Conservation (phyloP, 1,140 invertebrate species). For the Pissodes strobi region DNA sequence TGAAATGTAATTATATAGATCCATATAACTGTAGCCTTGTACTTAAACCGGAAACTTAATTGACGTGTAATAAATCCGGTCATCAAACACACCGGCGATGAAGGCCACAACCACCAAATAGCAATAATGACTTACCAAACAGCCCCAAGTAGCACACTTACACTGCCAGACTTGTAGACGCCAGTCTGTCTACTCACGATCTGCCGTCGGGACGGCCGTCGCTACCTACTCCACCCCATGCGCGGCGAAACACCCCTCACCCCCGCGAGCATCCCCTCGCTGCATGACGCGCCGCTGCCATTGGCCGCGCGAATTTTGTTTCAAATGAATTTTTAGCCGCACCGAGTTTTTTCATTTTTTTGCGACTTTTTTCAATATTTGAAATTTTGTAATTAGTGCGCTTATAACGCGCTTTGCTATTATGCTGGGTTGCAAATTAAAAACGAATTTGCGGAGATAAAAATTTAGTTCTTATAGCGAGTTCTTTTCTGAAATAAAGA, state of each 20-base stretch:
- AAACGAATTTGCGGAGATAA: too few species aligned
- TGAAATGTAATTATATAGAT: constrained; percentile 16
- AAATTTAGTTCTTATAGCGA: too few species aligned
- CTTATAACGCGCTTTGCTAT: too few species aligned
- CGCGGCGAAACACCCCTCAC: constrained; percentile 54
- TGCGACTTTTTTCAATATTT: constrained; percentile 22
- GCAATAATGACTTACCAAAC: constrained; percentile 41
- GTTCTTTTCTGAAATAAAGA: too few species aligned
- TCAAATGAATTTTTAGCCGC: constrained; percentile 30
- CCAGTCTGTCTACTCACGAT: constrained; percentile 60
- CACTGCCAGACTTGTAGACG: constrained; percentile 56
- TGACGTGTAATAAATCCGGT: constrained; percentile 19
- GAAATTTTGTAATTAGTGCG: constrained; percentile 27
- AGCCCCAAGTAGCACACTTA: constrained; percentile 35
- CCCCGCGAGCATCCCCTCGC: constrained; percentile 43
- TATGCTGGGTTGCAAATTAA: too few species aligned
- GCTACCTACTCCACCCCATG: constrained; percentile 59
- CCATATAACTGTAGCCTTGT: constrained; percentile 16
- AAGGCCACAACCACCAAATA: constrained; percentile 31
- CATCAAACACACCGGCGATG: constrained; percentile 7
- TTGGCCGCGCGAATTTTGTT: constrained; percentile 48
- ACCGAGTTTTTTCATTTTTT: constrained; percentile 25
- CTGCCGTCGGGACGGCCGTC: constrained; percentile 58
- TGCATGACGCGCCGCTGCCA: constrained; percentile 35
- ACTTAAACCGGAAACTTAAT: constrained; percentile 13